Evolutionary conservation across 2,113 vertebrate species (phyloP), one percentile per base, ranked within the genome.

Genomic region (Cervus canadensis): DNA sequence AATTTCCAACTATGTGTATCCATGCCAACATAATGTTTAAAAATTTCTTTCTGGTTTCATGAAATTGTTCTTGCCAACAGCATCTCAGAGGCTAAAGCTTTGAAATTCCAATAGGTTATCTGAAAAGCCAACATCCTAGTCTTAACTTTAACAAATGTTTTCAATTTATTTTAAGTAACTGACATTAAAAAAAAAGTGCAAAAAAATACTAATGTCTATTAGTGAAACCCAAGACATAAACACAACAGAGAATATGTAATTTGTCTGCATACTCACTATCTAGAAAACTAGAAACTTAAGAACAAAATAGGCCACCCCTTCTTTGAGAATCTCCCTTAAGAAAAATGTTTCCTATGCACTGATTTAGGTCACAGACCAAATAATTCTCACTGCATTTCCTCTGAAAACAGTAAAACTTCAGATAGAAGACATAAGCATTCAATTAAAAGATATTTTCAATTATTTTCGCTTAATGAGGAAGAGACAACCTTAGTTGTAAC

Each of bases 131-230:
- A 74, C 45, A 52, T 11, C 7, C 40, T 93, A 95, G 52, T 67
- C 16, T 97, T 56, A 28, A 25, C 78, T 98, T 98, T 92, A 94
- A 82, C 88, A 91, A 94, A 90, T 92, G 60, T 96, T 94, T 97
- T 62, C n/a, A 81, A 89, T 92, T 93, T 87, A n/a, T 88, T 96
- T 85, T 94, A 94, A 96, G 56, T 95, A 93, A 84, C 40, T 92
- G n/a, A 91, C 25, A 28, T 1, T 57, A 81, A 16, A 36, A 62
- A 40, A 74, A 19, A 74, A 94, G 50, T 87, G 79, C 81, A 93
- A 94, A 93, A 96, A 94, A 57, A 74, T 94, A 67, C 16, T 87
- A 10, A 40, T 90, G 84, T 91, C 43, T 25, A 45, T 81, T 96
- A 59, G 6, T 5, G 90, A 74, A 96, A 98, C 64, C 64, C 54